Percentiles rank a stretch among this genome's conserved stretches.
Conservation (phyloP, 2,888 invertebrate genomes). For the Hyposoter dolosus region DNA sequence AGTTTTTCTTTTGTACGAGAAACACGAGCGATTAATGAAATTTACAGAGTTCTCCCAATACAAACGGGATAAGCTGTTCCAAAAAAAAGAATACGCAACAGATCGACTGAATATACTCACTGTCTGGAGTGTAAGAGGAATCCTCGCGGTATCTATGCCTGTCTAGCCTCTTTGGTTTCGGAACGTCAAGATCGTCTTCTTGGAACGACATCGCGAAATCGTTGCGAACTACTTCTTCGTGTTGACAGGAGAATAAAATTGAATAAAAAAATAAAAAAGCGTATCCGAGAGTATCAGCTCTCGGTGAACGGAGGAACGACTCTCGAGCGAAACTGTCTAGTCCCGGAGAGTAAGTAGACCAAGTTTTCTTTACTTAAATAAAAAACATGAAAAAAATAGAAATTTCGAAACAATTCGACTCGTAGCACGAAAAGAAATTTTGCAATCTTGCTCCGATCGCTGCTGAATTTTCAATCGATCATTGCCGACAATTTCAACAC, state of each 20-base stretch:
- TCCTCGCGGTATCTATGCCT: conserved; percentile 61
- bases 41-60: neutral
- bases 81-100: neutral
- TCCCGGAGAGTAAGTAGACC: conserved; percentile 69
- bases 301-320: conserved; percentile 25
- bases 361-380: conserved; percentile 10
- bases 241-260: neutral
- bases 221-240: conserved; percentile 5
- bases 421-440: conserved; percentile 44
- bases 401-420: conserved; percentile 11
- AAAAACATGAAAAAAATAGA: neutral
- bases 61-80: neutral
- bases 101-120: conserved; percentile 55
- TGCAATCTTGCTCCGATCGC: conserved; percentile 22
- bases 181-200: conserved; percentile 37
- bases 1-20: neutral
- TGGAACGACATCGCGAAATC: conserved; percentile 42
- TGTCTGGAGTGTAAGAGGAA: conserved; percentile 61
- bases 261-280: neutral
- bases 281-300: conserved; percentile 28
- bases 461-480: neutral
- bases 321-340: conserved; percentile 71
- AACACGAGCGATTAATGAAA: conserved; percentile 3
- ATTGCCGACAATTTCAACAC: neutral
- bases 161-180: conserved; percentile 51